Evolutionary conservation across 2,113 vertebrate genomes (phyloP).

Genomic region (Hystrix cristata): DNA sequence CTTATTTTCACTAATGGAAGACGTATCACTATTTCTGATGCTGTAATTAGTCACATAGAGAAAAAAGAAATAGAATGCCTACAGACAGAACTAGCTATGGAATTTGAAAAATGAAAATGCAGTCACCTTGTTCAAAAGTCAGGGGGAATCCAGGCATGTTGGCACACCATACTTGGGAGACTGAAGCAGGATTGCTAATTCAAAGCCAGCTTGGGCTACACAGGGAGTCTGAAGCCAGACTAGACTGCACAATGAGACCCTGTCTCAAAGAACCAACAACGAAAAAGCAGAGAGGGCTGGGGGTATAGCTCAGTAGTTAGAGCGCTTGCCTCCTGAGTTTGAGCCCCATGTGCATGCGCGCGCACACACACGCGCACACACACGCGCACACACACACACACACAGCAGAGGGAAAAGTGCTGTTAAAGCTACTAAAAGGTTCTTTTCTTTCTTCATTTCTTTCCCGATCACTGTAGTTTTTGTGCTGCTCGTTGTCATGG

Average conservation of each 20-base stretch:
- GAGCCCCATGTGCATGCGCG: no score
- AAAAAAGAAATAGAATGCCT: slow-evolving; percentile 56
- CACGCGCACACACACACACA: no score
- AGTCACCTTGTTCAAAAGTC: not conserved
- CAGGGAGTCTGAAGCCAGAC: not conserved
- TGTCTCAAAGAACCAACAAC: not conserved
- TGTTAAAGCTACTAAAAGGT: slow-evolving; percentile 15
- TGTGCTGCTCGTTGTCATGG: not conserved
- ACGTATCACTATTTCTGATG: slow-evolving; percentile 6
- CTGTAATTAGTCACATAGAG: slow-evolving; percentile 17
- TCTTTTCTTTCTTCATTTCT: slow-evolving; percentile 2
- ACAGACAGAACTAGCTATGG: not conserved
- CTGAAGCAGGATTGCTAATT: no score
- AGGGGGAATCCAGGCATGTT: not conserved
- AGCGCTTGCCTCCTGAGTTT: no score
- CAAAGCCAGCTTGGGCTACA: not conserved
- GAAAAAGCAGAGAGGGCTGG: not conserved
- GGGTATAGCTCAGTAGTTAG: not conserved
- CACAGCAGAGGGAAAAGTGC: not conserved
- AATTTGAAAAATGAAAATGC: slow-evolving; percentile 55
- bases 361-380: no score
- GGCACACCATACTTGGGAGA: not conserved
- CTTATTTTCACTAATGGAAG: slow-evolving; percentile 69
- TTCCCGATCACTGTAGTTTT: not conserved
- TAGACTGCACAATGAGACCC: not conserved